A percentile compares a stretch with the other conserved stretches of the same genome.
These are phyloP conservation scores for Chaetorhynchus papuensis DNA, from an alignment of 2,113 vertebrate genomes.

Conservation along the genomic window DNA sequence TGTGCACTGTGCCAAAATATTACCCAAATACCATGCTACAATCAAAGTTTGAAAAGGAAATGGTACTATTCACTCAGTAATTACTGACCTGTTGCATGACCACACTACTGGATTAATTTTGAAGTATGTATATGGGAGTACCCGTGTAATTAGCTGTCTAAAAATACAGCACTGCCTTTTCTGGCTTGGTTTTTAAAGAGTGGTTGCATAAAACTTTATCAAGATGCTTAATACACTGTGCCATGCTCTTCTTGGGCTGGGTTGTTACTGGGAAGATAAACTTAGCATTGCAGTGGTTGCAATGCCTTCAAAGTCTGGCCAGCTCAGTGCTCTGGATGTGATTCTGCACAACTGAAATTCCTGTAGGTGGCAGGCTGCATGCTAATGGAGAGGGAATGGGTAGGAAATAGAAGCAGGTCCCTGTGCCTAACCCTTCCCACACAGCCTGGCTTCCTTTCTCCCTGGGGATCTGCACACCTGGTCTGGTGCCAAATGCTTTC, in stretches of 20 bases:
- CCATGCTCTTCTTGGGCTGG: background rate
- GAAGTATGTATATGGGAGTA: background rate
- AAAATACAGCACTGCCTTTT: slow-evolving; percentile 1
- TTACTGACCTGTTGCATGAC: background rate
- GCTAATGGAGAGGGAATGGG: background rate
- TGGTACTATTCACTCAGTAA: background rate
- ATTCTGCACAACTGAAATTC: background rate
- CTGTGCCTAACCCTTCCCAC: background rate
- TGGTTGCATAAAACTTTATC: background rate
- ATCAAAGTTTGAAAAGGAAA: background rate
- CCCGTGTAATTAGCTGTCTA: background rate
- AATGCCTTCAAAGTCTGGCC: background rate
- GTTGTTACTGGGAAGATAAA: background rate
- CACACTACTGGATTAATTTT: background rate
- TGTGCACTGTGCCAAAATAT: background rate
- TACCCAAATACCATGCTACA: background rate
- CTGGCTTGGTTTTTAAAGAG: background rate
- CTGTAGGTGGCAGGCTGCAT: background rate
- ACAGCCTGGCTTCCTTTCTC: background rate
- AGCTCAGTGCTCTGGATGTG: background rate
- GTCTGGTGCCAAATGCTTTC: background rate
- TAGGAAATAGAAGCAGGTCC: background rate
- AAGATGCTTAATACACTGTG: background rate
- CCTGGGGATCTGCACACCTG: background rate
- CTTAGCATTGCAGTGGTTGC: background rate